Conservation (phyloP, 2,797 vertebrate genomes). For the Rhynchonycteris naso region DNA sequence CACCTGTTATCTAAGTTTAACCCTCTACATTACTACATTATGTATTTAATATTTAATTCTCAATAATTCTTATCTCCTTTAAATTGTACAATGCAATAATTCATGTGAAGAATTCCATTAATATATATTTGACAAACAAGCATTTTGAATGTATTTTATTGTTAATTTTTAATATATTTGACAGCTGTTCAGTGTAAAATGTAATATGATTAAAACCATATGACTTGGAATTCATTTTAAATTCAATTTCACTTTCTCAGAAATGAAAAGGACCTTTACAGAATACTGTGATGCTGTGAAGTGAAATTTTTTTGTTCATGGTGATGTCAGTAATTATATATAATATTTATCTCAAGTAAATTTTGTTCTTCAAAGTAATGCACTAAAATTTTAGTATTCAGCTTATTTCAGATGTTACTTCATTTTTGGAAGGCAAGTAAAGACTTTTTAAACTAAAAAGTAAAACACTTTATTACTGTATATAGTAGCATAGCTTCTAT, state of each 20-base stretch:
- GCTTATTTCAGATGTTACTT: neutral
- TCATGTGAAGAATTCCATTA: neutral
- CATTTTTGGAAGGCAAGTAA: neutral
- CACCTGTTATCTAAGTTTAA: neutral
- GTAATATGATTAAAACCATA: neutral
- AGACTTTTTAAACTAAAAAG: neutral
- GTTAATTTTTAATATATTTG: neutral
- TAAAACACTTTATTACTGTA: neutral
- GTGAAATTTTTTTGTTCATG: neutral
- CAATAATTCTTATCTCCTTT: neutral
- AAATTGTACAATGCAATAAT: neutral
- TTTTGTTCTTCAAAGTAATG: neutral
- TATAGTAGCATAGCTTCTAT: neutral
- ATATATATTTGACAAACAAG: neutral
- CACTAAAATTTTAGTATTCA: neutral
- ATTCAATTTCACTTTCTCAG: neutral
- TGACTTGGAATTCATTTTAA: neutral
- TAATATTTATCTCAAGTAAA: neutral
- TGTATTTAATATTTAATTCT: neutral
- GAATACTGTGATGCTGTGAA: neutral
- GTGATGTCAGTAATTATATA: neutral
- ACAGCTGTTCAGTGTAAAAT: neutral
- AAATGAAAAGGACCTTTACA: neutral
- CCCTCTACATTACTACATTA: neutral
- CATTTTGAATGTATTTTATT: neutral